Evolutionary conservation across 2,113 vertebrate genomes (phyloP).

Genomic region (Scartelaos histophorus): DNA sequence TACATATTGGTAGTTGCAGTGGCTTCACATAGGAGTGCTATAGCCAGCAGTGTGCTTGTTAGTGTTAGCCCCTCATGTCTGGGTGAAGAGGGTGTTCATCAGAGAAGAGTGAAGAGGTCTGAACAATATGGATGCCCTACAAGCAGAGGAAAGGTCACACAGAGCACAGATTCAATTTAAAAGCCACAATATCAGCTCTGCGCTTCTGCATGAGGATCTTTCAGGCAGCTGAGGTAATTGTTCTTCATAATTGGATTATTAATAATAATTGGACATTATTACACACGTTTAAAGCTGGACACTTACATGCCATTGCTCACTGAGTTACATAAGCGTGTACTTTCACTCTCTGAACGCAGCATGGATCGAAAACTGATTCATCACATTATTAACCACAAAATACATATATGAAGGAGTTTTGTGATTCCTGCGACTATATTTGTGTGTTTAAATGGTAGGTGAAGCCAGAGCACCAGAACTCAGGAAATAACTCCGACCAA

Average conservation of each 20-base stretch:
- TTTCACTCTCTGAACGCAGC: too few species aligned
- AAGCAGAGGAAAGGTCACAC: constrained; percentile 36
- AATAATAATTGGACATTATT: too few species aligned
- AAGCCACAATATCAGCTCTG: neutral
- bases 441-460: too few species aligned
- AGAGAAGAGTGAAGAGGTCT: constrained; percentile 23
- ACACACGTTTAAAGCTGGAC: neutral
- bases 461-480: too few species aligned
- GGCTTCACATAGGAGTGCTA: neutral
- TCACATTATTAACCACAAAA: too few species aligned
- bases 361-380: too few species aligned
- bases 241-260: constrained; percentile 5
- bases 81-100: constrained; percentile 16
- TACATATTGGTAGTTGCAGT: neutral
- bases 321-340: too few species aligned
- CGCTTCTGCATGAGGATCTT: neutral
- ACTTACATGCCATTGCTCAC: neutral
- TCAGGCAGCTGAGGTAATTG: neutral
- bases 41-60: neutral
- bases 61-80: neutral
- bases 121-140: constrained; percentile 3
- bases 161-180: constrained; percentile 1
- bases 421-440: too few species aligned
- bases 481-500: too few species aligned
- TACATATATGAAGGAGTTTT: too few species aligned